Conservation (phyloP, 2,797 vertebrate species). For the Crocidura indochinensis region DNA sequence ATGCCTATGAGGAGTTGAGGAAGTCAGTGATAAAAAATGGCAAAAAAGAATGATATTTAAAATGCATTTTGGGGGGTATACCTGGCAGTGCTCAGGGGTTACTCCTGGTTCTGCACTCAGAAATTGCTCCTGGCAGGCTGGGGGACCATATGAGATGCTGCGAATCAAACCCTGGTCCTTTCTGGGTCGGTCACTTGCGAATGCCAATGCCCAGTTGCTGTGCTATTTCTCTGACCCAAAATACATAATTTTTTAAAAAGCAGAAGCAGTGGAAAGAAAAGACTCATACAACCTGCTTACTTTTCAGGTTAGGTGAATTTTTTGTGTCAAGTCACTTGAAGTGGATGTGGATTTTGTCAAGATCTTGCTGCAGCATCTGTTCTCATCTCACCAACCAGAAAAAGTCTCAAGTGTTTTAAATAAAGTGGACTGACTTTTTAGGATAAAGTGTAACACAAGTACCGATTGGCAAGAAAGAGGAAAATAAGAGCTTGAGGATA, state of each 20-base stretch:
- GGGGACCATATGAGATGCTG: too few species aligned
- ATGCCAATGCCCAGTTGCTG: too few species aligned
- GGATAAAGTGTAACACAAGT: background rate
- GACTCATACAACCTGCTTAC: background rate
- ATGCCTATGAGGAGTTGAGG: background rate
- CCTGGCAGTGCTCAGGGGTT: too few species aligned
- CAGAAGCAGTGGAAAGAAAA: background rate
- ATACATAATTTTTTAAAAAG: background rate
- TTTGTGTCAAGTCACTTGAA: background rate
- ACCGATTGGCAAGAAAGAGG: background rate
- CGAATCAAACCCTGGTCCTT: too few species aligned
- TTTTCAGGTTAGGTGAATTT: background rate
- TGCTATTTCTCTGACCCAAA: too few species aligned
- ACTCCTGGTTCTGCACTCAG: too few species aligned
- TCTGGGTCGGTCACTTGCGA: too few species aligned
- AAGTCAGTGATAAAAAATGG: too few species aligned
- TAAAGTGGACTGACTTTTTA: slow-evolving; percentile 22
- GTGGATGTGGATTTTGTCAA: background rate
- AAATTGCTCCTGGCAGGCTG: too few species aligned
- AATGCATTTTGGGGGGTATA: too few species aligned
- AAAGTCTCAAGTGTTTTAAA: background rate
- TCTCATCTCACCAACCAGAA: background rate
- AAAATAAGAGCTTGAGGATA: background rate
- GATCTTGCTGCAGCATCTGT: too few species aligned
- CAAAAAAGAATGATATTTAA: too few species aligned